Base-by-base conservation (phyloP, 2,888 invertebrate species). In the Drosophila incognita region DNA sequence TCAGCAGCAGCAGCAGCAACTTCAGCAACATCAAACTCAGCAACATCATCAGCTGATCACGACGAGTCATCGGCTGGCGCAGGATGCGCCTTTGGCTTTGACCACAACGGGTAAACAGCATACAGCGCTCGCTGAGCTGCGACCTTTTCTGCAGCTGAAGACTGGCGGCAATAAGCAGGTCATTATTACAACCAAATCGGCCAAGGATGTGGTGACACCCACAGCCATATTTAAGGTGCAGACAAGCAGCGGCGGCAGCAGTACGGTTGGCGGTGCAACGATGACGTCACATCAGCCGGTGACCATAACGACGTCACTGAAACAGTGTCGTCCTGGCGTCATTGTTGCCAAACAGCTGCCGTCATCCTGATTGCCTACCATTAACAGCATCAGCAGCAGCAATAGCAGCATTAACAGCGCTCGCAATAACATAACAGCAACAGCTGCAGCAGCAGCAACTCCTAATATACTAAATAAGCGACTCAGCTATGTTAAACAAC, bases 261-360 rank as follows among this genome's bases (percentile, higher is more conserved):
- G 65, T 42, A 15, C 49, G 7, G 42, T 46, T 53, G 24, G 53
- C 59, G 40, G 59, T 18, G 18, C 69, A 69, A 70, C 80, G 63
- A 73, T 76, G 51, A 59, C 69, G 68, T 74, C 54, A 61, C 80
- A 76, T 54, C 78, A 77, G 65, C 77, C 80, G 46, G 76, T 91
- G 62, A 92, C 91, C 67, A 92, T 92, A 60, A 92, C 92, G 58
- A 90, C 93, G 42, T 77, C 93, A 85, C 94, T 94, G 81, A 96
- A 94, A 93, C 95, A 96, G 91, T 96, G 96, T 89, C 95, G 98
- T 90, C 98, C 98, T 29, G 97, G 97, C 76, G 98, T 98, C 74
- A 98, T 98, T 88, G 98, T 98, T 71, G 97, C 97, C 69, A 97
- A 97, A 93, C 97, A 97, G 92, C 93, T 94, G 92, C 81, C 89